phyloP scores from a whole-genome alignment of 2,888 invertebrate species.

The Digitonthophagus gazella region DNA sequence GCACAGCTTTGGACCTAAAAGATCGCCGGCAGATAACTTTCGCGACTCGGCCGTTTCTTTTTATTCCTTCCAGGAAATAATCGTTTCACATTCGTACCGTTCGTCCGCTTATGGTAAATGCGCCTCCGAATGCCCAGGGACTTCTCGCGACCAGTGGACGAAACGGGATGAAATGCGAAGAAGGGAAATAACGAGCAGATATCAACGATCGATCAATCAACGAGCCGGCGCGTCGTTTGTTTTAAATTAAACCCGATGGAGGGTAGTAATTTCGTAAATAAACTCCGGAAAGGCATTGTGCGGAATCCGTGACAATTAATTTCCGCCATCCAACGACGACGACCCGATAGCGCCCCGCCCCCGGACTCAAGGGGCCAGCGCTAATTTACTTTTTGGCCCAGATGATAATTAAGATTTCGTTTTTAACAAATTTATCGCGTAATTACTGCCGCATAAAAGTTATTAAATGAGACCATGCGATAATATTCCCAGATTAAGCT shows the following conservation, averaged over 20 bases:
- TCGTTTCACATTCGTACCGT: conserved; percentile 10
- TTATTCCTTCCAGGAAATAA: conserved; percentile 10
- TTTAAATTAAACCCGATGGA: background rate
- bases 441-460: conserved; percentile 28
- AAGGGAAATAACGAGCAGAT: background rate
- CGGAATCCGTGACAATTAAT: background rate
- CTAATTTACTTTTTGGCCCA: conserved; percentile 28
- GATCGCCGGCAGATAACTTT: background rate
- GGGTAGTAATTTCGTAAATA: background rate
- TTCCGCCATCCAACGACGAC: background rate
- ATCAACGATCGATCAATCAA: background rate
- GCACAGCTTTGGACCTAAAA: background rate
- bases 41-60: background rate
- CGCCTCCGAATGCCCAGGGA: no score
- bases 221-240: background rate
- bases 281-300: background rate
- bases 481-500: conserved; percentile 13
- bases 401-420: conserved; percentile 30
- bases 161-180: no score
- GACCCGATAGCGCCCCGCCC: background rate
- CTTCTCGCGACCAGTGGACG: no score
- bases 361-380: background rate
- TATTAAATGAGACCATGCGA: conserved; percentile 17
- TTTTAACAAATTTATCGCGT: conserved; percentile 30
- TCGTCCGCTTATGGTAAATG: conserved; percentile 2